Conservation (phyloP, 2,888 invertebrate species). For the Drosophila sordidula region DNA sequence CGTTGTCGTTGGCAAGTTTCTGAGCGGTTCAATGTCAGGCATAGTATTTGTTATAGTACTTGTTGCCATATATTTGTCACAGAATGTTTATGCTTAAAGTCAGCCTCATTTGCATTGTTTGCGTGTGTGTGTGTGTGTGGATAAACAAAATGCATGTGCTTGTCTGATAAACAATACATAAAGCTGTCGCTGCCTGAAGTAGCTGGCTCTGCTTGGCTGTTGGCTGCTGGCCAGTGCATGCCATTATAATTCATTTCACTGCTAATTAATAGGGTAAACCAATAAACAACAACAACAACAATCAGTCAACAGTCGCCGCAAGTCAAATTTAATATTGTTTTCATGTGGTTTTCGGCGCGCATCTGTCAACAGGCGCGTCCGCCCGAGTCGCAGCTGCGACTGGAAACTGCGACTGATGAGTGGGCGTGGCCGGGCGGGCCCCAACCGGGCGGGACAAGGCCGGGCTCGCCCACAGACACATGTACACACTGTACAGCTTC, state of each 20-base stretch:
- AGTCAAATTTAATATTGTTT: slow-evolving; percentile 50
- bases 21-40: slow-evolving; percentile 27
- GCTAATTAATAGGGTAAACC: slow-evolving; percentile 67
- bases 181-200: slow-evolving; percentile 27
- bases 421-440: slow-evolving; percentile 18
- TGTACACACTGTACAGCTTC: slow-evolving; percentile 17
- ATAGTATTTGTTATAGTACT: slow-evolving; percentile 7
- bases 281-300: slow-evolving; percentile 50
- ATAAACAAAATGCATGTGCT: slow-evolving; percentile 24
- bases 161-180: slow-evolving; percentile 40
- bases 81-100: slow-evolving; percentile 34
- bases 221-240: slow-evolving; percentile 27
- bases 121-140: slow-evolving; percentile 9
- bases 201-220: slow-evolving; percentile 17
- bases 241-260: slow-evolving; percentile 49
- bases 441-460: slow-evolving; percentile 24
- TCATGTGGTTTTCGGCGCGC: slow-evolving; percentile 54
- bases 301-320: slow-evolving; percentile 43
- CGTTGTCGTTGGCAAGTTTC: slow-evolving; percentile 12
- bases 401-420: slow-evolving; percentile 7
- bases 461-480: slow-evolving; percentile 13
- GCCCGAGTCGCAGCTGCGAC: slow-evolving; percentile 32
- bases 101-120: slow-evolving; percentile 40
- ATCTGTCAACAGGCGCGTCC: slow-evolving; percentile 52
- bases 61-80: slow-evolving; percentile 33